These are phyloP conservation scores for Fulica atra DNA, from an alignment of 2,113 vertebrate species.

Conservation along the genomic window DNA sequence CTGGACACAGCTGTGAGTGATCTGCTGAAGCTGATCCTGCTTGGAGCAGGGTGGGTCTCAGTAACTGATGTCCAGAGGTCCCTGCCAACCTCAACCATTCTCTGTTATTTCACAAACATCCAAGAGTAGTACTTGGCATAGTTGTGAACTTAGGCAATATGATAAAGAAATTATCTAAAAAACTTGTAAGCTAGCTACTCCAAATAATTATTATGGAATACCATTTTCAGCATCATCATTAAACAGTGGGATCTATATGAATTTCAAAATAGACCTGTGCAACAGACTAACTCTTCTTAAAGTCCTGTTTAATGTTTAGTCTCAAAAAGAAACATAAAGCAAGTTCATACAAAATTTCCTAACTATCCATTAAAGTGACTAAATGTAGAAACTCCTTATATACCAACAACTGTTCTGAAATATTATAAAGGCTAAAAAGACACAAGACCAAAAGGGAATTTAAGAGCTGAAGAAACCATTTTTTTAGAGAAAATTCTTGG, in stretches of 20 bases:
- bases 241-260: not conserved
- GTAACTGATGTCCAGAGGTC: not conserved
- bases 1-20: not conserved
- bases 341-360: not conserved
- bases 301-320: not conserved
- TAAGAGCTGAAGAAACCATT: not conserved
- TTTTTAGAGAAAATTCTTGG: not conserved
- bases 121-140: not conserved
- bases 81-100: not conserved
- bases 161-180: not conserved
- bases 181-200: not conserved
- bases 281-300: not conserved
- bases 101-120: not conserved
- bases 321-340: not conserved
- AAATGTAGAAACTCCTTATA: not conserved
- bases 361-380: not conserved
- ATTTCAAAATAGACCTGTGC: not conserved
- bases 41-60: not conserved
- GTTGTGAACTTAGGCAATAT: not conserved
- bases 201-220: not conserved
- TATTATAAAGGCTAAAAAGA: not conserved
- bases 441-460: not conserved
- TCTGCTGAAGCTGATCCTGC: not conserved
- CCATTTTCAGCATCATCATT: not conserved
- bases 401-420: not conserved